Percentiles rank a stretch among this genome's conserved stretches.
Conservation (phyloP, 2,797 vertebrate genomes). For the Ciconia nigra region DNA sequence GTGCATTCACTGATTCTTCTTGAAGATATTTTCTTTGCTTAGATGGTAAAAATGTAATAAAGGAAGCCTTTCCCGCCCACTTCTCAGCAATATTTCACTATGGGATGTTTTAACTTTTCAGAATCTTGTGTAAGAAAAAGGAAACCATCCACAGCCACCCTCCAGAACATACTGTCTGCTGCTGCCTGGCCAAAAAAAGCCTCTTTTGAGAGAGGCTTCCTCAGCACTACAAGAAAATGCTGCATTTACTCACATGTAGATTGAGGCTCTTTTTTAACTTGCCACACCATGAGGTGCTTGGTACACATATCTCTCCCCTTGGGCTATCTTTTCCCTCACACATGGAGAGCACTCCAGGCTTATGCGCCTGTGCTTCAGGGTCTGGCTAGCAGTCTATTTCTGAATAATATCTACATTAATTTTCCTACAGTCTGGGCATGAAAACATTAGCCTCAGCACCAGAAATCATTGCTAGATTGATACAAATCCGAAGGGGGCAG, state of each 20-base stretch:
- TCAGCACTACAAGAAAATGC: not conserved
- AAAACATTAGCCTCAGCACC: not conserved
- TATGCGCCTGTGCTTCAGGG: not conserved
- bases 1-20: slow-evolving; percentile 20
- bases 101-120: not conserved
- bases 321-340: not conserved
- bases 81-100: not conserved
- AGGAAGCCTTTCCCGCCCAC: not conserved
- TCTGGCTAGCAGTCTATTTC: not conserved
- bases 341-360: not conserved
- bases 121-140: not conserved
- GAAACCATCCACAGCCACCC: not conserved
- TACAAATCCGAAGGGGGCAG: not conserved
- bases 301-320: not conserved
- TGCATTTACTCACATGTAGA: not conserved
- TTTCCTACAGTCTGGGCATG: not conserved
- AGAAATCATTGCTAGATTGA: not conserved
- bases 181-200: not conserved
- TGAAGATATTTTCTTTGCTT: slow-evolving; percentile 38
- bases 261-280: not conserved
- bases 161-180: not conserved
- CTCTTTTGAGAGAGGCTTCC: not conserved
- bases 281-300: not conserved
- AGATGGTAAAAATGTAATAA: not conserved
- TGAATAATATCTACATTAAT: not conserved